Percentiles rank a stretch among this genome's conserved stretches.
phyloP scores from a whole-genome alignment of 1,140 invertebrate species.

The Babylonia areolata region DNA sequence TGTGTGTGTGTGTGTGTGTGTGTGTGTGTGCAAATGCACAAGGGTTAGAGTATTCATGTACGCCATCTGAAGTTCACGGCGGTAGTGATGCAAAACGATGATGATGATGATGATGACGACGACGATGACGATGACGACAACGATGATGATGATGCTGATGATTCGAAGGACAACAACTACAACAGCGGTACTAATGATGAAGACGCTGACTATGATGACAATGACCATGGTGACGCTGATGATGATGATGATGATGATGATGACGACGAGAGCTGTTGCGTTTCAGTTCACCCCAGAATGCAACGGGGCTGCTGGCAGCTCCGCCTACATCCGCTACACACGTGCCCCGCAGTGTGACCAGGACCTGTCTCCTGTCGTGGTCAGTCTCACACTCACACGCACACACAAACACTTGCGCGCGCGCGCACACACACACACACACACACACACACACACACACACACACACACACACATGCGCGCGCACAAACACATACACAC shows the following conservation, averaged over 20 bases:
- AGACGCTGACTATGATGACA: background rate
- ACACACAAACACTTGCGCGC: too few species aligned
- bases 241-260: slow-evolving; percentile 18
- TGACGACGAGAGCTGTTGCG: background rate
- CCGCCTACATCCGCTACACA: slow-evolving; percentile 52
- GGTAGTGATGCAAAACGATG: background rate
- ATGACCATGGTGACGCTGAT: background rate
- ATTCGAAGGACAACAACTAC: background rate
- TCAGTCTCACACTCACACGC: too few species aligned
- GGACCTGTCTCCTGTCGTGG: too few species aligned
- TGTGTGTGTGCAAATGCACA: too few species aligned
- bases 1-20: too few species aligned
- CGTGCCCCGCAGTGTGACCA: slow-evolving; percentile 37
- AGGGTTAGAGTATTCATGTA: too few species aligned
- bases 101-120: background rate
- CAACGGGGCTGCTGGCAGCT: slow-evolving; percentile 46
- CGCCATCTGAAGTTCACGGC: background rate
- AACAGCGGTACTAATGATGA: background rate
- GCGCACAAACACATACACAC: too few species aligned
- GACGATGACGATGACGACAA: background rate
- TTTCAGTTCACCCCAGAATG: slow-evolving; percentile 51
- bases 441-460: too few species aligned
- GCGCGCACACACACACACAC: too few species aligned
- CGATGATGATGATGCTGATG: background rate
- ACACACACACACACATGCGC: too few species aligned